Evolutionary conservation across 2,113 vertebrate genomes (phyloP), one percentile per base, ranked within the genome.

Genomic region (Peucedramus taeniatus): DNA sequence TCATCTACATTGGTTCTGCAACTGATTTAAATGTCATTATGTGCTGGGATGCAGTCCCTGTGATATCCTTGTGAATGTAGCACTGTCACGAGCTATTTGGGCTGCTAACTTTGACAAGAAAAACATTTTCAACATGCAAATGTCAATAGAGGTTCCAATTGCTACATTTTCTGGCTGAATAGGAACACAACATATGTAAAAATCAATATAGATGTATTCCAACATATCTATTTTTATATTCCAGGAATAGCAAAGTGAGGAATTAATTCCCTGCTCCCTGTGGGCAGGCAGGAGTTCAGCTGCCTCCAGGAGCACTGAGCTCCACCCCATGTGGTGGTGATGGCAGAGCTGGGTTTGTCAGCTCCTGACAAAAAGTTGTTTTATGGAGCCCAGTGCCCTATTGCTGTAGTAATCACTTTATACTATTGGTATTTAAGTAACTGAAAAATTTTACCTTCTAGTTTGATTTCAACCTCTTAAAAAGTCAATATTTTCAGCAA

Each of bases 311-410:
- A 71, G 2, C 24, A 20, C n/a, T 26, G 65, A 30, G n/a, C 30
- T 71, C n/a, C 75, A 40, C 11, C 40, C 15, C 60, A 37, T 0
- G 0, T 1, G 6, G 10, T 24, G 37, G 10, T 23, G 51, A n/a
- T 27, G 45, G 33, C 13, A 54, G 31, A 53, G 3, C 14, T 89
- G 65, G 16, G 6, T 24, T 87, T 78, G 44, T 85, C 60, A 49
- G 21, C 27, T 74, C 61, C 54, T 65, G 42, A 27, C 3, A 75
- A 83, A 79, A 76, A 10, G 6, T 28, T 47, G 4, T 13, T 74
- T 70, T 74, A 40, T 7, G 20, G 22, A 90, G 3, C 54, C 6
- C 42, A 35, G 23, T 39, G 33, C 4, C 24, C 27, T 51, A 5
- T 28, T 65, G 21, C 16, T 76, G 10, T 13, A 50, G n/a, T 39